Percentiles rank a stretch among this genome's conserved stretches.
These are phyloP conservation scores for Bagarius yarrelli DNA, from an alignment of 2,113 vertebrate species.

Conservation along the genomic window DNA sequence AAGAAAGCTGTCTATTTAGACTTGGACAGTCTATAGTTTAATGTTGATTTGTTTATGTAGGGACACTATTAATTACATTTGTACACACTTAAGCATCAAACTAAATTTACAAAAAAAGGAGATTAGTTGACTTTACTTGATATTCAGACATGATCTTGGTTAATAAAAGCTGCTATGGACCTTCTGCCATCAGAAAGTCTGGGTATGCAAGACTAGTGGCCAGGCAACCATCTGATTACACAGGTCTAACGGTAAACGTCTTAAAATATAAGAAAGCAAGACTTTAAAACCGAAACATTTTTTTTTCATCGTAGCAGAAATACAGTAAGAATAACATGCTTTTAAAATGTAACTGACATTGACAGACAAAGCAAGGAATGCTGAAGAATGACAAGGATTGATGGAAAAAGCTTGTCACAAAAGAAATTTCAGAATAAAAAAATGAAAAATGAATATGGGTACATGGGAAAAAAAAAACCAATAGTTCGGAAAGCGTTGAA, in stretches of 20 bases:
- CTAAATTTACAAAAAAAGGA: too few species aligned
- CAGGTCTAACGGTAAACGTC: background rate
- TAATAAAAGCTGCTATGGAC: too few species aligned
- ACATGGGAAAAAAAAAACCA: conserved; percentile 1
- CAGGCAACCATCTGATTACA: too few species aligned
- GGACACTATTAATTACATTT: too few species aligned
- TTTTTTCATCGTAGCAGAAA: background rate
- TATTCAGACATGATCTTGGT: too few species aligned
- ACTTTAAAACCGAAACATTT: background rate
- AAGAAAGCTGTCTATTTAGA: too few species aligned
- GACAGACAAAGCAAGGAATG: background rate
- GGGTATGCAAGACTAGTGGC: too few species aligned
- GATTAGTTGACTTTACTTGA: too few species aligned
- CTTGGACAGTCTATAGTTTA: too few species aligned
- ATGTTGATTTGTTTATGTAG: too few species aligned
- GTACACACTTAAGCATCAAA: too few species aligned
- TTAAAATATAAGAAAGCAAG: background rate
- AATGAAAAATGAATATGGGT: background rate
- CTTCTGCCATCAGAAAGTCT: too few species aligned
- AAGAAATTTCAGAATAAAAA: background rate
- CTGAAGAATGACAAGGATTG: background rate
- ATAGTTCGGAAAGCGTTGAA: background rate
- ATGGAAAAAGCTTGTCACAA: background rate
- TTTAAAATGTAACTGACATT: background rate
- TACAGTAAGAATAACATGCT: background rate